Base-by-base conservation (phyloP, 2,113 vertebrate genomes). In the Ageneiosus marmoratus region DNA sequence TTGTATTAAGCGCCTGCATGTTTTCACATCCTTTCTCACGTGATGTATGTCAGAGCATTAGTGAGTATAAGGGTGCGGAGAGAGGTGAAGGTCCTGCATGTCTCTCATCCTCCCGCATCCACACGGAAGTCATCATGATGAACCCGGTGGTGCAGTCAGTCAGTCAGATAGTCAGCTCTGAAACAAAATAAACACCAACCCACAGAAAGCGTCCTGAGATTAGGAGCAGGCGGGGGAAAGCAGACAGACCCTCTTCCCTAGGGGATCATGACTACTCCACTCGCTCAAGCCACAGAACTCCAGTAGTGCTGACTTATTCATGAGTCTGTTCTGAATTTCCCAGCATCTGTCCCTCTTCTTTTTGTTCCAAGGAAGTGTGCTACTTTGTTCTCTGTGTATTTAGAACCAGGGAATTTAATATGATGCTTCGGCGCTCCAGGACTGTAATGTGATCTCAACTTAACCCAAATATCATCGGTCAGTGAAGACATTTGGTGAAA, bases 301-400 rank as follows among this genome's bases (percentile, higher is more conserved):
- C 72, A 73, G 53, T 72, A 9, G 41, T 0, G 80, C 73, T 92
- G 70, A 91, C 89, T 90, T 83, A 91, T 91, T 92, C 34, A 91
- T 91, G 86, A 87, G 62, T 56, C 80, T 63, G 79, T 69, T 84
- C 72, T 84, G 86, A 88, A 89, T 91, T 91, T 90, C 87, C 87
- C 90, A 90, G 86, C 84, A 29, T 83, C 89, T 91, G 90, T 80
- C 46, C 5, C 12, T 77, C 10, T 32, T 56, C 37, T 32, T 32
- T 16, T 48, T 18, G 3, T 18, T 34, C 16, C 37, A 32, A 50
- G 72, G 85, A 80, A 48, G 16, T 20, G 32, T 48, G 37, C 80
- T 46, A 27, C n/a, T n/a, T n/a, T n/a, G n/a, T n/a, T 29, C 29
- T 4, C 10, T 29, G n/a, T 27, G 37, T 72, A 27, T 41, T 84